Evolutionary conservation across 2,888 invertebrate species (phyloP), one percentile per base, ranked within the genome.

Genomic region (Tolmerus cingulatus): DNA sequence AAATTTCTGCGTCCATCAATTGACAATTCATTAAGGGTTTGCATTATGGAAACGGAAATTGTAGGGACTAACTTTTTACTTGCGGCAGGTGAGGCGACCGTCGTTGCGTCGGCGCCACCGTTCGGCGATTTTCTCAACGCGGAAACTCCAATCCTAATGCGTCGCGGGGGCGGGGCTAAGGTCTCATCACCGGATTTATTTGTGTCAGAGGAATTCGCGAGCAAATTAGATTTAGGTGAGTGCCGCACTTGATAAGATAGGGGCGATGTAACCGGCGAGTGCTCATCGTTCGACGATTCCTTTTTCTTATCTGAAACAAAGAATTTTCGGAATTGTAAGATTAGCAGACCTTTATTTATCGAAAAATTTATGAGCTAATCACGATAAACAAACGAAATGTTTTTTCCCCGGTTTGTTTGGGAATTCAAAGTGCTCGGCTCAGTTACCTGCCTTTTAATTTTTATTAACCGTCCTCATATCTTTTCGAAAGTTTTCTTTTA

Each of bases 11-110:
- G 51, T 81, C 84, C 82, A 78, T 87, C 74, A 81, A 77, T 90
- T 91, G 82, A 90, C 87, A 91, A 86, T 88, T 92, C 92, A 89
- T 90, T 91, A 43, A 92, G 91, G 89, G 91, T 92, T 89, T 92
- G 92, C 88, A 91, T 92, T 90, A 92, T 90, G 37, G 91, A 90
- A 7, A 92, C 89, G 34, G 91, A 90, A 9, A 91, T 90, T 4
- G 90, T 90, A 27, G 92, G 91, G 84, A 92, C 90, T 78, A 90
- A 87, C 43, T 90, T 88, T 88, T 90, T 91, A 74, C 57, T 87
- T 55, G 88, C 89, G 16, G 87, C 88, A 5, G 89, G 88, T 7
- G 89, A 88, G 23, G 34, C 40, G 76, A 37, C 76, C 19, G 85
- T 30, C 23, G 77, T 86, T 34, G 79, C 30, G 12, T 66, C 66